phyloP scores from a whole-genome alignment of 2,888 invertebrate species.

The Chaitophorus viminalis region DNA sequence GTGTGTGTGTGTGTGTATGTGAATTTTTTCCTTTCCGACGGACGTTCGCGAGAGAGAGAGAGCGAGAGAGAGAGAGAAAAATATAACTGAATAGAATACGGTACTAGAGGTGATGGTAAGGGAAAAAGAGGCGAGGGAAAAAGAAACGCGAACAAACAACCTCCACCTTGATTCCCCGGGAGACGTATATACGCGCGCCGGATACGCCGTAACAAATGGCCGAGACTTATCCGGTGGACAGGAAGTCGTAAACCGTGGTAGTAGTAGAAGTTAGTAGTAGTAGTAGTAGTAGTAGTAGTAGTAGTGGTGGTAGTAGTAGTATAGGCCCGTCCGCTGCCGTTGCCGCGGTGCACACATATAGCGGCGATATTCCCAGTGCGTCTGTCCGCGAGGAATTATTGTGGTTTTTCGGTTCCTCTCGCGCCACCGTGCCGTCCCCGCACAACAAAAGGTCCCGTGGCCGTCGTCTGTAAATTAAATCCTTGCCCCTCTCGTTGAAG shows the following conservation, averaged over 20 bases:
- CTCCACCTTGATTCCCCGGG: constrained; percentile 60
- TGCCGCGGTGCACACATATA: background rate
- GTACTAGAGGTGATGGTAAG: too few species aligned
- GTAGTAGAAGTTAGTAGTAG: too few species aligned
- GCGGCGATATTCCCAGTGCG: constrained; percentile 47
- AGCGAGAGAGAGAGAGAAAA: background rate
- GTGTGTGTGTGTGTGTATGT: background rate
- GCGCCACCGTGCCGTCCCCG: background rate
- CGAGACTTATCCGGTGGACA: constrained; percentile 60
- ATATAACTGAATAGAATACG: background rate
- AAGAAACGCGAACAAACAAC: constrained; percentile 37
- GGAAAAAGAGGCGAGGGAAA: background rate
- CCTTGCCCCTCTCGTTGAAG: background rate
- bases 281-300: too few species aligned
- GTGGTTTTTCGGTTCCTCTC: constrained; percentile 47
- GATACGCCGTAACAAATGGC: constrained; percentile 50
- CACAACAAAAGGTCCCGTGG: background rate
- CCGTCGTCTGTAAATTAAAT: constrained; percentile 47
- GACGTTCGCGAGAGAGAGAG: background rate
- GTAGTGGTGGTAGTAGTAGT: too few species aligned
- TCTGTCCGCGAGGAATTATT: constrained; percentile 59
- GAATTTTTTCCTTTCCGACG: background rate
- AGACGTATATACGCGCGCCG: constrained; percentile 7
- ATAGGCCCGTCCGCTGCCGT: background rate
- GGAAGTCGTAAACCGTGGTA: constrained; percentile 51